phyloP scores from a whole-genome alignment of 1,140 invertebrate species.

The Adoxophyes honmai region DNA sequence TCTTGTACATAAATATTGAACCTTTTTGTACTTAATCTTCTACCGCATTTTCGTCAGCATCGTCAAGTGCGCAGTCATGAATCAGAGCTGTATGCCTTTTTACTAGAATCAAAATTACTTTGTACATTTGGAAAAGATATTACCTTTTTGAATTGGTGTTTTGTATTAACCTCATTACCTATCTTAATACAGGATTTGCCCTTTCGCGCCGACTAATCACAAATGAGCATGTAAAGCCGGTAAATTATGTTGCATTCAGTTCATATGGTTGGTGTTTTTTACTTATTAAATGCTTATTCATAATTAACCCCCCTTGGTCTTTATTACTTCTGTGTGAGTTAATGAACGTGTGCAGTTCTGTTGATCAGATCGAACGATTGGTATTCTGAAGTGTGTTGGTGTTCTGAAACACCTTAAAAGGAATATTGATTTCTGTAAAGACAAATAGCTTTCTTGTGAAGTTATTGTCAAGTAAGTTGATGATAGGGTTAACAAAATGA shows the following conservation, averaged over 20 bases:
- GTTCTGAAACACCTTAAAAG: conserved; percentile 38
- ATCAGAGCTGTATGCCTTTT: conserved; percentile 47
- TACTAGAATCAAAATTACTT: conserved; percentile 48
- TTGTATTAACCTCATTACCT: conserved; percentile 76
- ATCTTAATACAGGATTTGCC: conserved; percentile 77
- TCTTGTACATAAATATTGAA: conserved; percentile 53
- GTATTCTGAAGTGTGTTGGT: conserved; percentile 25
- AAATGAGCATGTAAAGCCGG: conserved; percentile 75
- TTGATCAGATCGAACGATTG: conserved; percentile 45
- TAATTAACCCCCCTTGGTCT: conserved; percentile 73
- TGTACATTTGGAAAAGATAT: conserved; percentile 31
- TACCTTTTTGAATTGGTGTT: conserved; percentile 36
- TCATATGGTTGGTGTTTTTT: conserved; percentile 68
- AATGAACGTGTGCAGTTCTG: conserved; percentile 55
- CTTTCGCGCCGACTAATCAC: conserved; percentile 76
- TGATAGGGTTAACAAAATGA: no score
- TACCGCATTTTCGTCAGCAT: conserved; percentile 72
- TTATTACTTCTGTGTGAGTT: conserved; percentile 72
- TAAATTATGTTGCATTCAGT: conserved; percentile 75
- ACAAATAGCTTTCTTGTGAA: no score
- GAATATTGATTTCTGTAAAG: neutral
- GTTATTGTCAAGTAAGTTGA: no score
- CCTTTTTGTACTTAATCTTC: conserved; percentile 71
- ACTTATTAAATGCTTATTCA: conserved; percentile 72
- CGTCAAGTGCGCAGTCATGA: conserved; percentile 32